Evolutionary conservation across 2,888 invertebrate genomes (phyloP).

Genomic region (Meghimatium bilineatum): DNA sequence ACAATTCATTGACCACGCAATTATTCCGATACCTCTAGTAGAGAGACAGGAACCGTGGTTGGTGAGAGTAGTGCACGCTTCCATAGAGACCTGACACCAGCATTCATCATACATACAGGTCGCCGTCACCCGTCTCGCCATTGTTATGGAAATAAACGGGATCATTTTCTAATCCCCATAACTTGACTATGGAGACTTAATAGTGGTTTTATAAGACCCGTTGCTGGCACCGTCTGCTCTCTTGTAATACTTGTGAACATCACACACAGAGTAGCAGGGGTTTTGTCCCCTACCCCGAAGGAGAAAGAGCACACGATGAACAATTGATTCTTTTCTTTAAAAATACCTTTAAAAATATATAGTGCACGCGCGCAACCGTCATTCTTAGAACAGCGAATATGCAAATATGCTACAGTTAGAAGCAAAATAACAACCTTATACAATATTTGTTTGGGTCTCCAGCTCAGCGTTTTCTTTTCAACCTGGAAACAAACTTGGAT

Average conservation of each 20-base stretch:
- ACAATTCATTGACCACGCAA: slow-evolving; percentile 39
- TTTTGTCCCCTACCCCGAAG: background rate
- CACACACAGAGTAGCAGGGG: slow-evolving; percentile 7
- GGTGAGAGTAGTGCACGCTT: slow-evolving; percentile 32
- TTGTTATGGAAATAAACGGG: slow-evolving; percentile 38
- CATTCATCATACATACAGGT: slow-evolving; percentile 20
- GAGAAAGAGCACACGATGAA: background rate
- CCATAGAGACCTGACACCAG: slow-evolving; percentile 33
- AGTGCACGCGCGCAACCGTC: slow-evolving; percentile 26
- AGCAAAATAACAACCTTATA: slow-evolving; percentile 36
- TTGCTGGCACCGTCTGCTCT: slow-evolving; percentile 28
- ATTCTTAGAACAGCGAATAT: slow-evolving; percentile 34
- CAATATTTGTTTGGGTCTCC: slow-evolving; percentile 3
- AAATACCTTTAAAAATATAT: background rate
- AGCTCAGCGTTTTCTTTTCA: slow-evolving; percentile 8
- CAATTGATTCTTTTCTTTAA: background rate
- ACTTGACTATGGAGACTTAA: slow-evolving; percentile 40
- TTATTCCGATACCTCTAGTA: slow-evolving; percentile 23
- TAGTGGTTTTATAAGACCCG: slow-evolving; percentile 41
- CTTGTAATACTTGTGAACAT: slow-evolving; percentile 27
- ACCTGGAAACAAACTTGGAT: background rate
- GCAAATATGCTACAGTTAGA: slow-evolving; percentile 42
- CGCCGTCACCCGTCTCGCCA: slow-evolving; percentile 19
- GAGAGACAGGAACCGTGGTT: background rate
- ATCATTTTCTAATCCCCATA: slow-evolving; percentile 45